phyloP scores from a whole-genome alignment of 53 echinoderm and acorn worm species.

The Paracentrotus lividus region DNA sequence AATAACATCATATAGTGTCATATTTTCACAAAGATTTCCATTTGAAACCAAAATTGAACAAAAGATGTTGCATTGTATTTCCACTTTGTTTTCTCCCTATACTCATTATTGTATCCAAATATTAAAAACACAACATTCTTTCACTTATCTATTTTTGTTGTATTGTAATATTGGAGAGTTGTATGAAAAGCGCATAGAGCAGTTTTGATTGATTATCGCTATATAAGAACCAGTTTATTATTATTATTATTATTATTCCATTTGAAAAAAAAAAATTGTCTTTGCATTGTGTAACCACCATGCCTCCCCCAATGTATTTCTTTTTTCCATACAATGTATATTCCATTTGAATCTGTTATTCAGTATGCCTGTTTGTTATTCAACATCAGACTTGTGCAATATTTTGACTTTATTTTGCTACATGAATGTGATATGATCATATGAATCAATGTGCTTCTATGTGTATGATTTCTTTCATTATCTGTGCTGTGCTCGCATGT shows the following conservation, averaged over 20 bases:
- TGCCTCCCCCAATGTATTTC: not conserved
- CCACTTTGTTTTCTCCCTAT: not conserved
- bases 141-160: no score
- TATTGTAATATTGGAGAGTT: no score
- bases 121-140: no score
- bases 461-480: not conserved
- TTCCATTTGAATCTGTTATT: not conserved
- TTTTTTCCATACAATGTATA: not conserved
- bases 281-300: not conserved
- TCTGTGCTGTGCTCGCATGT: slow-evolving; percentile 7
- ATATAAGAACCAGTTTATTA: no score
- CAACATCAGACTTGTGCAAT: not conserved
- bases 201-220: no score
- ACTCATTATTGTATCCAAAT: no score
- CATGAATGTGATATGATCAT: not conserved
- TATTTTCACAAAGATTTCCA: not conserved
- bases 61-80: not conserved
- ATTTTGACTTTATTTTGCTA: not conserved
- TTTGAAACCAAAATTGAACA: not conserved
- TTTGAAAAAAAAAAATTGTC: not conserved
- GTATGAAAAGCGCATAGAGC: no score
- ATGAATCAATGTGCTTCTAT: slow-evolving; percentile 1
- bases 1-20: no score
- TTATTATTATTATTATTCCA: no score
- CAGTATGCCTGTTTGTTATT: not conserved